Evolutionary conservation across 1,140 invertebrate species (phyloP).

Genomic region (Cylas formicarius): DNA sequence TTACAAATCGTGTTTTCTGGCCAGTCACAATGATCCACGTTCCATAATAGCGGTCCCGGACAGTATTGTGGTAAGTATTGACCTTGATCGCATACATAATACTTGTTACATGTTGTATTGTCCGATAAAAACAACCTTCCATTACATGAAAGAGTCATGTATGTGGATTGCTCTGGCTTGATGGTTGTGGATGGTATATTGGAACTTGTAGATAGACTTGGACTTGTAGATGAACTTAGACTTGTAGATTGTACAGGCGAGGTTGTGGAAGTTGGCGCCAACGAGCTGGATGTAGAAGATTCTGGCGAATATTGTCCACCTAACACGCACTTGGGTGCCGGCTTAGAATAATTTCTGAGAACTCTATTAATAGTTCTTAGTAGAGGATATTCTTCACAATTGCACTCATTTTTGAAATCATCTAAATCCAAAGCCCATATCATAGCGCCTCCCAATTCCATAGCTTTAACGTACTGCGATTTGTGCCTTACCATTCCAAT

Average conservation of each 20-base stretch:
- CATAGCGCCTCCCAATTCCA: slow-evolving; percentile 76
- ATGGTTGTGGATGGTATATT: not conserved
- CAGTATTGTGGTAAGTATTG: slow-evolving; percentile 58
- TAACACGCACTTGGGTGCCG: slow-evolving; percentile 38
- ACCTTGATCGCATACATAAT: slow-evolving; percentile 72
- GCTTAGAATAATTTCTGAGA: slow-evolving; percentile 52
- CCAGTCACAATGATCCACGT: slow-evolving; percentile 71
- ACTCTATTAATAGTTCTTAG: slow-evolving; percentile 71
- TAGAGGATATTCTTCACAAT: slow-evolving; percentile 72
- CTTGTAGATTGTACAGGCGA: no score
- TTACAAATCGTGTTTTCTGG: slow-evolving; percentile 52
- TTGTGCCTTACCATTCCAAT: slow-evolving; percentile 64
- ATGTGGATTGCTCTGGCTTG: not conserved
- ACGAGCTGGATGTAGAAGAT: slow-evolving; percentile 12
- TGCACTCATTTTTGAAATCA: slow-evolving; percentile 66
- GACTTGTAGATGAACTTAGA: no score
- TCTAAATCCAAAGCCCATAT: slow-evolving; percentile 76
- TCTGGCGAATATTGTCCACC: slow-evolving; percentile 19
- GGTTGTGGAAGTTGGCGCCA: not conserved
- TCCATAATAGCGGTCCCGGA: slow-evolving; percentile 67
- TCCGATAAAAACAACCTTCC: slow-evolving; percentile 56
- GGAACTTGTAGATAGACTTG: no score
- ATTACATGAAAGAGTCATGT: slow-evolving; percentile 42
- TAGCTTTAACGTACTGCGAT: slow-evolving; percentile 64
- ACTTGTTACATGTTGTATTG: slow-evolving; percentile 65